Base-by-base conservation (phyloP, 2,888 invertebrate genomes). In the Nysson spinosus region DNA sequence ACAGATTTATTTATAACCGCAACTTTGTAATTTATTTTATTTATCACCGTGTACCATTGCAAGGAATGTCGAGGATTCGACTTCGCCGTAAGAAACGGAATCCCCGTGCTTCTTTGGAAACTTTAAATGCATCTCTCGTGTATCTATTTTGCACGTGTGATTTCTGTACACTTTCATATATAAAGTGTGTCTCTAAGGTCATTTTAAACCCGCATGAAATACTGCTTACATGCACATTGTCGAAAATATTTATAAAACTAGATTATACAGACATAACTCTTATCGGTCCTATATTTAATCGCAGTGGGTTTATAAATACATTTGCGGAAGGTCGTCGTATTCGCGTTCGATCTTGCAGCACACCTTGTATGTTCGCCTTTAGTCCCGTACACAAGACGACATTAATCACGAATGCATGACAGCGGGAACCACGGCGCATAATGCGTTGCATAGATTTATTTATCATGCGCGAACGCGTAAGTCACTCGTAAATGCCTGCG, bases 401-500 rank as follows among this genome's bases (percentile, higher is more conserved):
- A 83, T 83, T 82, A 83, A 83, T 83, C 83, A 82, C 72, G 56
- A 37, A 28, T 24, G 56, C 60, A 65, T 69, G 81, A 82, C 83
- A 78, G 79, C 75, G 77, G 72, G 75, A 72, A 79, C 77, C 75
- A 62, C 69, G 66, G 79, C 77, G 75, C 74, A 80, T 78, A 81
- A 80, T 79, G 80, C 82, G 79, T 78, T 77, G 75, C 80, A 78
- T 80, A 82, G 83, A 82, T 83, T 83, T 83, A 84, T 83, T 83
- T 83, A 82, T 83, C 78, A 79, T 80, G 62, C 76, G 78, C 75
- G 81, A 77, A 81, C 79, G 78, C 77, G 75, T 81, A 82, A 82
- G 81, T 82, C 80, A 82, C 80, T 75, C 77, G 73, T 75, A 74
- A 76, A 75, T 72, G 72, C 71, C 72, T 62, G 54, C 69, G 61